These are phyloP conservation scores for Butorides virescens DNA, from an alignment of 2,113 vertebrate genomes.

Conservation along the genomic window DNA sequence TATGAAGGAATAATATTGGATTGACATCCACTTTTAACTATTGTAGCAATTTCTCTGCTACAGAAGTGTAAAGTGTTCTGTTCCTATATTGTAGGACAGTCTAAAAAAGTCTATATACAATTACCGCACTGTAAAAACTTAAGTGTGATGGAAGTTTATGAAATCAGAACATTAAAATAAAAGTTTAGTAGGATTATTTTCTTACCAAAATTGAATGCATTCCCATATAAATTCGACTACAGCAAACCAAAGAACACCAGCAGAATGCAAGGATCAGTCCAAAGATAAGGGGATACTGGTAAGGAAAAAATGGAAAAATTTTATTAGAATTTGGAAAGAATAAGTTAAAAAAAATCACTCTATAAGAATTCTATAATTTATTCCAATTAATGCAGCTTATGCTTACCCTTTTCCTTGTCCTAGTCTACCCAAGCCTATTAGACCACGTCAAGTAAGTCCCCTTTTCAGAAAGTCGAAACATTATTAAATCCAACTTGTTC, in stretches of 20 bases:
- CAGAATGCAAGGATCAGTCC: slow-evolving; percentile 85
- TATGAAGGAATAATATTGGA: not conserved
- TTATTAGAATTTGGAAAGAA: not conserved
- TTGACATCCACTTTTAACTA: not conserved
- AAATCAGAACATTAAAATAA: not conserved
- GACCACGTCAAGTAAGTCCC: not conserved
- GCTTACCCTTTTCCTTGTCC: not conserved
- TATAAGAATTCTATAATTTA: not conserved
- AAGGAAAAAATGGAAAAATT: not conserved
- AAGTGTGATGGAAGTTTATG: not conserved
- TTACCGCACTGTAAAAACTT: not conserved
- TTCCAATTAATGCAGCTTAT: not conserved
- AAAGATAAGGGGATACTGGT: slow-evolving; percentile 85
- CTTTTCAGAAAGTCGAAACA: not conserved
- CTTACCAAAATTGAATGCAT: slow-evolving; percentile 99
- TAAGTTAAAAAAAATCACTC: not conserved
- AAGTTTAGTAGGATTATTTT: not conserved
- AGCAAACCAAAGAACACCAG: slow-evolving; percentile 94
- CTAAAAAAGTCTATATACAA: not conserved
- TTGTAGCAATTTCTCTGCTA: not conserved
- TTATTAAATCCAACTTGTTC: not conserved
- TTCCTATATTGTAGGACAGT: not conserved
- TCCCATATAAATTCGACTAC: slow-evolving; percentile 97
- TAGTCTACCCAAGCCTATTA: not conserved
- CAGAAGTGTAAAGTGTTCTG: not conserved